Conservation (phyloP, 2,113 vertebrate genomes). For the Sapayoa aenigma region DNA sequence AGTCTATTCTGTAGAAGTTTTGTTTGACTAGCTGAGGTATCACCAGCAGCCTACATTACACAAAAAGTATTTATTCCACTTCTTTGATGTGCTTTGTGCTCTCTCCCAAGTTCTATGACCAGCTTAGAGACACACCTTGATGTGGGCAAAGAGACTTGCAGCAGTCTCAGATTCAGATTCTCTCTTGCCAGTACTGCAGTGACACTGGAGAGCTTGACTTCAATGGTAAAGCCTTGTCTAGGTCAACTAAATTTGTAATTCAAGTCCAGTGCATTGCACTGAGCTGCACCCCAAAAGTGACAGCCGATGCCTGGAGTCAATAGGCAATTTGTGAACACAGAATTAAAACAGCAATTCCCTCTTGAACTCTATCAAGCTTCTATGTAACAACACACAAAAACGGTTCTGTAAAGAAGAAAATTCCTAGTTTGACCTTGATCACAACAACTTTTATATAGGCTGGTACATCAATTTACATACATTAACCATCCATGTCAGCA, state of each 20-base stretch:
- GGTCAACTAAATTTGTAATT: not conserved
- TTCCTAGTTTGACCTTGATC: not conserved
- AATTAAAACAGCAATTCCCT: not conserved
- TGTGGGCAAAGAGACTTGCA: not conserved
- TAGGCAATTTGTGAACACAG: not conserved
- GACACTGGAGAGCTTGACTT: not conserved
- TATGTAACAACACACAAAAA: not conserved
- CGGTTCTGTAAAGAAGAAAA: not conserved
- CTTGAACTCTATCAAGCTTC: not conserved
- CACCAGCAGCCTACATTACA: not conserved
- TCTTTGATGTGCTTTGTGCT: not conserved
- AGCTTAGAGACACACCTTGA: not conserved
- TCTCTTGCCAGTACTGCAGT: not conserved
- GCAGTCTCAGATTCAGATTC: not conserved
- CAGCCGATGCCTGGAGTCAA: not conserved
- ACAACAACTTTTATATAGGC: not conserved
- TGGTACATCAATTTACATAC: not conserved
- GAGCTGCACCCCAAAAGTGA: not conserved
- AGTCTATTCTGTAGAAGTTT: not conserved
- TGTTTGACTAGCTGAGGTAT: not conserved
- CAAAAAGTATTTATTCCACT: not conserved
- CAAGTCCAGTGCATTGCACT: not conserved
- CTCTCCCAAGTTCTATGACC: not conserved
- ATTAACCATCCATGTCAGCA: not conserved
- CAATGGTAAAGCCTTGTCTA: not conserved